These are phyloP conservation scores for Lagothrix lagotricha DNA, from an alignment of 2,797 vertebrate genomes.

Conservation along the genomic window DNA sequence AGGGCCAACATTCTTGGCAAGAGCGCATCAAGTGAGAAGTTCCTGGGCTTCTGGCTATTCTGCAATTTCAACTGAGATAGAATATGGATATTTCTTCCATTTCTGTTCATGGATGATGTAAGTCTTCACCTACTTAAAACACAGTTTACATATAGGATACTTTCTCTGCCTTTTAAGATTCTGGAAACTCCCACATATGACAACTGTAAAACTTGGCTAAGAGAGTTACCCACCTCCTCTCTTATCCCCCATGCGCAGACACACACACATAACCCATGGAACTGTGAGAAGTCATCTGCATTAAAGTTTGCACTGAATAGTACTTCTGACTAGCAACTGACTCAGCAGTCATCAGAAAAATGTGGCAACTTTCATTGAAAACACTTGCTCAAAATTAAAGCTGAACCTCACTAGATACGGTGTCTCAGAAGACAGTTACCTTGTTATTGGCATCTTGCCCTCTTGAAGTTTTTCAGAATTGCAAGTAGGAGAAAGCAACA, in stretches of 20 bases:
- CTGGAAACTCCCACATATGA: slow-evolving; percentile 63
- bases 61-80: slow-evolving; percentile 12
- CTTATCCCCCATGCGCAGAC: background rate
- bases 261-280: background rate
- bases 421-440: background rate
- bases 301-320: slow-evolving; percentile 33
- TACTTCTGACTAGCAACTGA: background rate
- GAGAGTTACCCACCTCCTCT: background rate
- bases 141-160: slow-evolving; percentile 44
- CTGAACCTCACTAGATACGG: background rate
- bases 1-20: slow-evolving; percentile 19
- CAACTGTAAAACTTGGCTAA: slow-evolving; percentile 60
- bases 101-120: slow-evolving; percentile 30
- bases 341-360: slow-evolving; percentile 6
- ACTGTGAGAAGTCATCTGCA: background rate
- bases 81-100: slow-evolving; percentile 46
- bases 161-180: slow-evolving; percentile 58
- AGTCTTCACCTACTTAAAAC: slow-evolving; percentile 59
- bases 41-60: slow-evolving; percentile 31
- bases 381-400: background rate
- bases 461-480: background rate
- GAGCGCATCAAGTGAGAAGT: background rate
- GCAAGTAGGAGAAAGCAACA: background rate
- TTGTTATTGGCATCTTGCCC: background rate
- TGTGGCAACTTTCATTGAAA: background rate